phyloP scores from a whole-genome alignment of 2,797 vertebrate species.

The Prunella strophiata region DNA sequence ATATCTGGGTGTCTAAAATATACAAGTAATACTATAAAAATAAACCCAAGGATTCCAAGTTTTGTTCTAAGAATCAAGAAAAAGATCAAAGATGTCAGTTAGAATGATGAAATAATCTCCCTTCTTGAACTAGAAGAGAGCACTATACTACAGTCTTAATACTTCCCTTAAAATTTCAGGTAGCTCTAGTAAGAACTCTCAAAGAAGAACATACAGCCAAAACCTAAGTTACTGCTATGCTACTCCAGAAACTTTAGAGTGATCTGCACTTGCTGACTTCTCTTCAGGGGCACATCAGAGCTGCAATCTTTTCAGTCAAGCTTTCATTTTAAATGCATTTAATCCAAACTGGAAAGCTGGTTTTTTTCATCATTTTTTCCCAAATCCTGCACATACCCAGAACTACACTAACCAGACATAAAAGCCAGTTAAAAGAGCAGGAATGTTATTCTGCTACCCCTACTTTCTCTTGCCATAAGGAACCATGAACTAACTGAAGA shows the following conservation, averaged over 20 bases:
- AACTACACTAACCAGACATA: neutral
- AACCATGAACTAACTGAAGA: neutral
- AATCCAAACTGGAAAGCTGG: neutral
- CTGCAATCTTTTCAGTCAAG: neutral
- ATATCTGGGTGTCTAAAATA: neutral
- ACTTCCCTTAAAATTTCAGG: neutral
- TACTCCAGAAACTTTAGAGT: neutral
- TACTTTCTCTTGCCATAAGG: neutral
- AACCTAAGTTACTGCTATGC: neutral
- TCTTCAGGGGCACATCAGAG: neutral
- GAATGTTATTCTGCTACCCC: neutral
- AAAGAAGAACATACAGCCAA: neutral
- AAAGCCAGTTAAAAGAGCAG: neutral
- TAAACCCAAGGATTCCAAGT: neutral
- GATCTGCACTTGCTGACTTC: neutral
- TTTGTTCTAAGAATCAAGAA: neutral
- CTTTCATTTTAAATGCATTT: neutral
- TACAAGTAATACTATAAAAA: neutral
- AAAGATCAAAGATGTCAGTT: neutral
- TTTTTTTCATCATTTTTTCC: neutral
- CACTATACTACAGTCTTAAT: neutral
- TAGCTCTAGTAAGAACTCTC: neutral
- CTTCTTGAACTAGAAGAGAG: neutral
- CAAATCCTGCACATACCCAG: neutral
- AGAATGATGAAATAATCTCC: neutral